phyloP scores from a whole-genome alignment of 2,888 invertebrate species.

The Drosophila aldrichi region DNA sequence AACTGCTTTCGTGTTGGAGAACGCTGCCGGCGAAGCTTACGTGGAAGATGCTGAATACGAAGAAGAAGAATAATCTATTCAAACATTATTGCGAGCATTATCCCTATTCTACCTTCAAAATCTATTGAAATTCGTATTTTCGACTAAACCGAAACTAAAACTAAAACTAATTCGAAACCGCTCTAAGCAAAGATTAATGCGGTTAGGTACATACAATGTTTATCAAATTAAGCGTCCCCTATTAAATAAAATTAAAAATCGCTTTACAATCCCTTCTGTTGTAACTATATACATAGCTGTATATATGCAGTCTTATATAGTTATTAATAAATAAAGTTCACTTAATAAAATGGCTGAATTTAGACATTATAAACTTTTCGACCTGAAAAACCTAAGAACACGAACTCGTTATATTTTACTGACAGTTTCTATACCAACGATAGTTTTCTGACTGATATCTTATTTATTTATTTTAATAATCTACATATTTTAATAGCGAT shows the following conservation, averaged over 20 bases:
- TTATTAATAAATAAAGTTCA: background rate
- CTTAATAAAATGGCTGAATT: background rate
- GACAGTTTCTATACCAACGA: too few relatives aligned
- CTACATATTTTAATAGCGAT: too few relatives aligned
- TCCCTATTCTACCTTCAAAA: background rate
- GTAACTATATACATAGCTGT: background rate
- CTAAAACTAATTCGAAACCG: background rate
- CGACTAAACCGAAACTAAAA: slow-evolving; percentile 7
- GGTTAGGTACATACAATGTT: background rate
- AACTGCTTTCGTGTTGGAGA: slow-evolving; percentile 41
- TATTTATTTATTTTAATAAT: too few relatives aligned
- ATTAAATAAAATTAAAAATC: background rate
- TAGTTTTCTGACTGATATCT: too few relatives aligned
- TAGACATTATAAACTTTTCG: background rate
- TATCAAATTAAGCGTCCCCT: slow-evolving; percentile 1
- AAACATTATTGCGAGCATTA: slow-evolving; percentile 13
- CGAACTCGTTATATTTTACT: too few relatives aligned
- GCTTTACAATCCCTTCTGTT: background rate
- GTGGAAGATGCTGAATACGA: slow-evolving; percentile 68
- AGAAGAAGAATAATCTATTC: slow-evolving; percentile 48
- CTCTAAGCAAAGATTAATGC: background rate
- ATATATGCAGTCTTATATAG: background rate
- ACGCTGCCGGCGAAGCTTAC: slow-evolving; percentile 56
- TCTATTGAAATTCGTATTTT: slow-evolving; percentile 21
- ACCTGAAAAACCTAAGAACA: background rate